A percentile compares a stretch with the other conserved stretches of the same genome.
Evolutionary conservation across 2,888 invertebrate genomes (phyloP).

Genomic region (Sarcophaga rosellei): DNA sequence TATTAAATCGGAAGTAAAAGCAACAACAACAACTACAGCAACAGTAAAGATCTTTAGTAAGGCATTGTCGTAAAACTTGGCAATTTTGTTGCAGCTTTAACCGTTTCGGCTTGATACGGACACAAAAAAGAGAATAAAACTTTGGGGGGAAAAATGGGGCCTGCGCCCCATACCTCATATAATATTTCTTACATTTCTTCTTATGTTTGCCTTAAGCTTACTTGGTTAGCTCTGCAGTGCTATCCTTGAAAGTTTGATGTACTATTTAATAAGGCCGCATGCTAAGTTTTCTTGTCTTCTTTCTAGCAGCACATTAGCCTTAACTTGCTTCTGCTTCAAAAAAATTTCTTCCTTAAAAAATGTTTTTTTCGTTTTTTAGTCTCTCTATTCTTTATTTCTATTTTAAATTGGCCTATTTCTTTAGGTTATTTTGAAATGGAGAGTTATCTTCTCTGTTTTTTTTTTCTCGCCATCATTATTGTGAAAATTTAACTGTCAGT

Average conservation of each 20-base stretch:
- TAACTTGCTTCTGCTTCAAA: not conserved
- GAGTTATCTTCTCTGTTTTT: not conserved
- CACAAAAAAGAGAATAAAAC: no score
- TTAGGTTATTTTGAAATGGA: not conserved
- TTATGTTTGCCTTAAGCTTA: not conserved
- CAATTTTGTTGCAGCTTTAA: no score
- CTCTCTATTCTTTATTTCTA: not conserved
- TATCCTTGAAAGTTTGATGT: slow-evolving; percentile 26
- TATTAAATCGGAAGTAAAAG: slow-evolving; percentile 25
- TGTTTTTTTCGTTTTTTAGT: not conserved
- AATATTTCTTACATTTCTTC: not conserved
- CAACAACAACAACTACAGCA: not conserved
- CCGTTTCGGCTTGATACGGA: no score
- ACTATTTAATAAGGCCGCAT: not conserved
- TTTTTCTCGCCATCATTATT: not conserved
- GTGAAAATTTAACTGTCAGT: slow-evolving; percentile 5
- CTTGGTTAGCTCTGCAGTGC: not conserved
- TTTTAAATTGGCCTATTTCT: slow-evolving; percentile 4
- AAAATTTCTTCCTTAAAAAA: not conserved
- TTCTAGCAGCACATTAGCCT: not conserved
- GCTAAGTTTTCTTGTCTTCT: slow-evolving; percentile 3
- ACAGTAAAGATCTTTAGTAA: not conserved
- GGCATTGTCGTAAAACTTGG: no score
- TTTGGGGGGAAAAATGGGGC: no score
- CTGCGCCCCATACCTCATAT: no score